phyloP scores from a whole-genome alignment of 2,888 invertebrate genomes.

The Caenorhabditis plicata region DNA sequence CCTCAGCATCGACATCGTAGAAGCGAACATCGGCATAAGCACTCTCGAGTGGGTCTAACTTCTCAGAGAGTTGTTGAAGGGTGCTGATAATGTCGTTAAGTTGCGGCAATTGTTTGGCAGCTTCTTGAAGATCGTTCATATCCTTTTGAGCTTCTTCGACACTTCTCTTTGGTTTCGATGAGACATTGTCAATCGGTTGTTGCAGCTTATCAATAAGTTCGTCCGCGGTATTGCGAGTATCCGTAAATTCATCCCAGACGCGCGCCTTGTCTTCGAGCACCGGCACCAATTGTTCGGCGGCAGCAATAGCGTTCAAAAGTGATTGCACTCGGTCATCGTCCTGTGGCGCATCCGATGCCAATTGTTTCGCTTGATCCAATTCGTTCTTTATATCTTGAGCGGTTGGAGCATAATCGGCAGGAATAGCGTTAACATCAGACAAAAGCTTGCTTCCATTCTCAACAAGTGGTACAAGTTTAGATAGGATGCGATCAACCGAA shows the following conservation, averaged over 20 bases:
- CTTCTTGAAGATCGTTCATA: neutral
- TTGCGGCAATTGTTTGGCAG: conserved; percentile 8
- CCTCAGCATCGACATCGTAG: conserved; percentile 3
- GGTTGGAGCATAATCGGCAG: conserved; percentile 20
- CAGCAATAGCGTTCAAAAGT: conserved; percentile 10
- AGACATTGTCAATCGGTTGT: conserved; percentile 17
- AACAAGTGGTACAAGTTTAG: conserved; percentile 22
- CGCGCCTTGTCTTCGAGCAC: conserved; percentile 25
- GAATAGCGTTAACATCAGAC: conserved; percentile 28
- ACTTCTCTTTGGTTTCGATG: conserved; percentile 9
- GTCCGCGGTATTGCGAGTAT: conserved; percentile 34
- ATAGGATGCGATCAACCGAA: conserved; percentile 11
- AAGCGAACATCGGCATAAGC: conserved; percentile 52
- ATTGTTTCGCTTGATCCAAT: conserved; percentile 10
- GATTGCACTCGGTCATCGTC: conserved; percentile 4
- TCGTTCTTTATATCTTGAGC: conserved; percentile 19
- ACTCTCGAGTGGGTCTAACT: conserved; percentile 44
- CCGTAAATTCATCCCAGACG: conserved; percentile 41
- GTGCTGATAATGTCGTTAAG: conserved; percentile 15
- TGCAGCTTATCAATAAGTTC: conserved; percentile 26
- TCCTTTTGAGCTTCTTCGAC: conserved; percentile 1
- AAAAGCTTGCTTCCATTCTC: conserved; percentile 22
- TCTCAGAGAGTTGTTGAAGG: conserved; percentile 40
- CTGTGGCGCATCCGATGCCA: conserved; percentile 1
- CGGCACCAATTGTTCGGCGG: conserved; percentile 15